These are phyloP conservation scores for Sus cebifrons DNA, from an alignment of 2,797 vertebrate species.

Conservation along the genomic window DNA sequence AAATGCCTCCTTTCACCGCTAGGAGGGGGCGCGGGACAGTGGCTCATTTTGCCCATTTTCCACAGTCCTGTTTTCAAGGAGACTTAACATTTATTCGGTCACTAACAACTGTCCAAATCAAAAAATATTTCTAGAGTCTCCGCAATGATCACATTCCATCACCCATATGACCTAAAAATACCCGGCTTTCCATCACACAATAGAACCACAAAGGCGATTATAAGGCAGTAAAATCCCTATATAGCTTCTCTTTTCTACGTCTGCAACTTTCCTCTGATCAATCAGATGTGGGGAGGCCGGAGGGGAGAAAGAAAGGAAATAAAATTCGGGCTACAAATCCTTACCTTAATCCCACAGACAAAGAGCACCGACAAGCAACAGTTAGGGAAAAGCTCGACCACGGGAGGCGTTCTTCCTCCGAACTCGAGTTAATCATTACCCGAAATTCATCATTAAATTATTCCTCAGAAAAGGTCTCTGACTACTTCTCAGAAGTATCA, in stretches of 20 bases:
- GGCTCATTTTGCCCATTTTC: conserved; percentile 46
- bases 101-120: conserved; percentile 77
- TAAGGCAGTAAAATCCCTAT: conserved; percentile 67
- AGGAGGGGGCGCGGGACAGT: too few species aligned
- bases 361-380: not conserved
- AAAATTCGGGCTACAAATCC: conserved; percentile 58
- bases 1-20: conserved; percentile 70
- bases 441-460: conserved; percentile 52
- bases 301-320: conserved; percentile 70
- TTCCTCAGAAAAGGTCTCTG: conserved; percentile 13
- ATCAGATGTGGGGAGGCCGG: conserved; percentile 47
- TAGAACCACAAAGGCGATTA: conserved; percentile 69
- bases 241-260: conserved; percentile 38
- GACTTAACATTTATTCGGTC: conserved; percentile 64
- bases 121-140: conserved; percentile 53
- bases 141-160: conserved; percentile 67
- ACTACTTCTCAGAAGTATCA: conserved; percentile 17
- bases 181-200: conserved; percentile 46
- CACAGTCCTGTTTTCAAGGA: conserved; percentile 75
- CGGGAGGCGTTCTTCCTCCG: not conserved
- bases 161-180: conserved; percentile 80
- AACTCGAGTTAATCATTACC: conserved; percentile 64
- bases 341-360: conserved; percentile 61
- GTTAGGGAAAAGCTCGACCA: not conserved
- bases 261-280: conserved; percentile 40